Base-by-base conservation (phyloP, 2,797 vertebrate genomes). In the Pipistrellus pygmaeus region DNA sequence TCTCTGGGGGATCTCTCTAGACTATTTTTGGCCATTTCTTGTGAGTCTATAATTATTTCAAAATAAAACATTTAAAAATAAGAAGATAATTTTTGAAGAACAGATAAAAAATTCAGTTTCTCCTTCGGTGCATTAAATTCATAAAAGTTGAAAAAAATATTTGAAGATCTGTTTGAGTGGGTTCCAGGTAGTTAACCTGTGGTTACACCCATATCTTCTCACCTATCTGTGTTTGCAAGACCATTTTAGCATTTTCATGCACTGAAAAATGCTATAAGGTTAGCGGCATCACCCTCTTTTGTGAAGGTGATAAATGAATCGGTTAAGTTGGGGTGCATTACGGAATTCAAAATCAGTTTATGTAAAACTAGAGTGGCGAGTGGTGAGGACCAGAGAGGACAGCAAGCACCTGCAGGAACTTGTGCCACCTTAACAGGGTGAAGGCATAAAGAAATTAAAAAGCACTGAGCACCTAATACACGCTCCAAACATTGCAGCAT, bases 31-130 rank as follows among this genome's bases (percentile, higher is more conserved):
- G 38, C 27, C 41, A 60, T 20, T 92, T 78, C 57, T 35, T 60
- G 6, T 44, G 71, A 87, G 38, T 88, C 73, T 62, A 12, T n/a
- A 66, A 88, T 87, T 81, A 35, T 46, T 88, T 55, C 77, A 84
- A 90, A 88, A 71, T 81, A 30, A 85, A 85, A 95, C 71, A 18
- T 5, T 53, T 90, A 87, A 90, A 94, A 87, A 44, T 46, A 71
- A 75, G 17, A 86, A 83, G 41, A 41, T 14, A 21, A 21, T 62
- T 92, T 62, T 75, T 18, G 80, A 94, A 76, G 5, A 44, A 32
- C 6, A 51, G 7, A 64, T 64, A 27, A 12, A 62, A 82, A 62
- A 35, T 20, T 44, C 32, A 32, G 4, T 90, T 66, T 90, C 69
- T 92, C 15, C 8, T 83, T 55, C 48, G 14, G 30, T 51, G n/a